Base-by-base conservation (phyloP, 2,113 vertebrate genomes). In the Lophochroa leadbeateri region DNA sequence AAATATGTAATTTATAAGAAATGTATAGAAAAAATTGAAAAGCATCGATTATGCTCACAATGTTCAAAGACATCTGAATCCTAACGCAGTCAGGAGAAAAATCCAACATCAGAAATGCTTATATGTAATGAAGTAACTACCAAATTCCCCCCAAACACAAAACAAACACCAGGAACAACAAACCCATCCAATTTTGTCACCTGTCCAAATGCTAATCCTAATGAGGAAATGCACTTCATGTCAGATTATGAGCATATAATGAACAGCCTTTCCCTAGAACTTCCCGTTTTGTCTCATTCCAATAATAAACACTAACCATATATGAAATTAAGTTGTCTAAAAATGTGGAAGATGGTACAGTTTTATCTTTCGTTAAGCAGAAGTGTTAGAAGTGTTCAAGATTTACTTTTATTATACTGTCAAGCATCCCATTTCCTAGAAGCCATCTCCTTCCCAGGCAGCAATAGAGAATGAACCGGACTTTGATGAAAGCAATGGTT, bases 371-470 rank as follows among this genome's bases (percentile, higher is more conserved):
- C 70, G 23, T 61, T 79, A 94, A 93, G 57, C 63, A 82, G 23
- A 91, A 82, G 31, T 11, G 18, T 69, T 82, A 79, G 87, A 87
- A 39, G 4, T 17, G 12, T 50, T 89, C 41, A 35, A 41, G 80
- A 44, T 72, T 86, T 92, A 43, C 69, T 80, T 93, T 94, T 49
- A 69, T 53, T 49, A 46, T 61, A 94, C 52, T 58, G 27, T 44
- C 78, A 90, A 88, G 84, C 52, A 69, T 43, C 14, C 39, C 57
- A 78, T 81, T 92, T 90, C 79, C 82, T 94, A 80, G 64, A 97
- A 97, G 88, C 31, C n/a, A 89, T 43, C 55, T 27, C 37, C 1
- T 55, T 67, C 37, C 31, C 25, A 91, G 53, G 70, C 55, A 86
- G 78, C 17, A 94, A 90, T 0, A 61, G 19, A 63, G 43, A 95